These are phyloP conservation scores for Diorhabda carinulata DNA, from an alignment of 1,140 invertebrate species.

Conservation along the genomic window DNA sequence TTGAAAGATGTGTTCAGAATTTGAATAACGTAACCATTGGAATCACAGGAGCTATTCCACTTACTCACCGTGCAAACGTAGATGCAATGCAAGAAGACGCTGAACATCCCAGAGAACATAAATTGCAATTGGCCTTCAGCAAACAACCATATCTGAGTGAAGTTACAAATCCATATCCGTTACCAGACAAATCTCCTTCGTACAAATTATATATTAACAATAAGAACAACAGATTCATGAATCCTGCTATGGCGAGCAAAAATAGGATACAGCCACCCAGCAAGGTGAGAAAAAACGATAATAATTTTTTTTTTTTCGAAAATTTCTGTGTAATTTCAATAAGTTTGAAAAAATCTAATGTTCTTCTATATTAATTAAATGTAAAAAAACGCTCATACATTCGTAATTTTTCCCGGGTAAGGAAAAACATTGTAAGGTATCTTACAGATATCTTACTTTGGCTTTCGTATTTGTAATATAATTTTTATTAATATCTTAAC, in stretches of 20 bases:
- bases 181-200: slow-evolving; percentile 92
- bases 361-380: not conserved
- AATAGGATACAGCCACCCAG: slow-evolving; percentile 88
- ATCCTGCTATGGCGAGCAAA: slow-evolving; percentile 83
- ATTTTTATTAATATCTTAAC: too few species aligned
- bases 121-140: slow-evolving; percentile 73
- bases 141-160: slow-evolving; percentile 96
- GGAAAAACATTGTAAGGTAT: too few species aligned
- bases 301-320: not conserved
- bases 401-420: too few species aligned
- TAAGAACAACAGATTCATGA: slow-evolving; percentile 92
- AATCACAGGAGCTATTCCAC: slow-evolving; percentile 48
- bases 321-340: not conserved
- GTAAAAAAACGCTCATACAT: too few species aligned
- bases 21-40: slow-evolving; percentile 88
- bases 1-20: slow-evolving; percentile 90
- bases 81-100: slow-evolving; percentile 30
- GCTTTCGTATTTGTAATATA: too few species aligned
- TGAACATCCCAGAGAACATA: slow-evolving; percentile 34
- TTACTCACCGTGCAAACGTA: slow-evolving; percentile 34
- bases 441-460: too few species aligned
- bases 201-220: slow-evolving; percentile 97
- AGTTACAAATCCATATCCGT: slow-evolving; percentile 91
- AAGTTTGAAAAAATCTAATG: not conserved
- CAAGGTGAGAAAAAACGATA: slow-evolving; percentile 54